A percentile compares a stretch with the other conserved stretches of the same genome.
These are phyloP conservation scores for Paragorgia papillata DNA, from an alignment of 92 coral and sea anemone species.

Conservation along the genomic window DNA sequence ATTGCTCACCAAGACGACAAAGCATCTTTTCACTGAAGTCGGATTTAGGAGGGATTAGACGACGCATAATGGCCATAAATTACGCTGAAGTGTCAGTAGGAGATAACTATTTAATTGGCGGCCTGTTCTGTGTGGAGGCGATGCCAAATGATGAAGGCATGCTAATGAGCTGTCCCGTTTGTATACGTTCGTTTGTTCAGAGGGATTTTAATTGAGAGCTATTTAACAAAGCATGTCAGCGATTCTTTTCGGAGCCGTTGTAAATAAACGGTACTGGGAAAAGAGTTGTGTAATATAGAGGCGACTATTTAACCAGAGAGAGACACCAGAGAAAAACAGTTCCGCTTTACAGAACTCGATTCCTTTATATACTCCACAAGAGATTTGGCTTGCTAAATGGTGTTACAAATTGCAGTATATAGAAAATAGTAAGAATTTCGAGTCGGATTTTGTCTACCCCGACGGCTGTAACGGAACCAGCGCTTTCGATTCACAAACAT, in stretches of 20 bases:
- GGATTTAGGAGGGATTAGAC: conserved; percentile 27
- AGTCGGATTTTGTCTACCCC: neutral
- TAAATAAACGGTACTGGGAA: conserved; percentile 1
- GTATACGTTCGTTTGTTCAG: conserved; percentile 4
- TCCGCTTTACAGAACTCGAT: too few species aligned
- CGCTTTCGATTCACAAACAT: conserved; percentile 11
- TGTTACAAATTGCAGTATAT: too few species aligned
- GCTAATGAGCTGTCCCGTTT: conserved; percentile 26
- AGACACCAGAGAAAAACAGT: too few species aligned
- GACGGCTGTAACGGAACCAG: neutral
- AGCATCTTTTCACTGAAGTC: conserved; percentile 28
- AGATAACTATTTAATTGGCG: conserved; percentile 35
- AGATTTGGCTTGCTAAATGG: too few species aligned
- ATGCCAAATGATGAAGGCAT: neutral
- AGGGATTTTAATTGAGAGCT: conserved; percentile 19
- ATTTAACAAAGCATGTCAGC: conserved; percentile 28
- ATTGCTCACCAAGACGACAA: conserved; percentile 31
- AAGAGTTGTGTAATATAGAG: neutral
- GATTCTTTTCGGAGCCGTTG: neutral
- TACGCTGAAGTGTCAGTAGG: neutral
- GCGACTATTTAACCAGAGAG: neutral
- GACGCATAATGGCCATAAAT: neutral
- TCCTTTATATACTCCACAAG: neutral
- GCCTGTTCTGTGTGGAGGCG: conserved; percentile 30
- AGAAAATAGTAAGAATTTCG: neutral